A percentile compares a stretch with the other conserved stretches of the same genome.
Evolutionary conservation across 2,113 vertebrate genomes (phyloP).

Genomic region (Dasyprocta punctata): DNA sequence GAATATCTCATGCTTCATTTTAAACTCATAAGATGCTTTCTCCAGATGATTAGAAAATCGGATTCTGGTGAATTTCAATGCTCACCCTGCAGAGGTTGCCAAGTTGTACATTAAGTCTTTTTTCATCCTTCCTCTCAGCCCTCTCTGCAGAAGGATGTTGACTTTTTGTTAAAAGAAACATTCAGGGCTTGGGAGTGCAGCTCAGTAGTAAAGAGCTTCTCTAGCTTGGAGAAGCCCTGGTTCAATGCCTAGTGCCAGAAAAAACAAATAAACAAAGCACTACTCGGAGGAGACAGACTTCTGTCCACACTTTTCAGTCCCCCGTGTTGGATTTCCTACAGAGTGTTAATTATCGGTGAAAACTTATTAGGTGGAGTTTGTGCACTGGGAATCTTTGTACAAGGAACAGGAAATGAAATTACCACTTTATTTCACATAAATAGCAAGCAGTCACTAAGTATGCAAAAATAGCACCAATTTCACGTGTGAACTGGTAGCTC

Average conservation of each 20-base stretch:
- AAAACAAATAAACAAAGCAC: neutral
- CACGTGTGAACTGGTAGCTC: neutral
- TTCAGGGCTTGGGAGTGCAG: neutral
- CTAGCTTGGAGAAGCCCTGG: neutral
- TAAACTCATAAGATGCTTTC: slow-evolving; percentile 60
- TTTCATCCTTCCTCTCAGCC: neutral
- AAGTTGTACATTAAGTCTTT: slow-evolving; percentile 4
- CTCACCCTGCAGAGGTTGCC: neutral
- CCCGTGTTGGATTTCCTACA: slow-evolving; percentile 42
- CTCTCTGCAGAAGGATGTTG: slow-evolving; percentile 5
- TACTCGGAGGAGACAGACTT: neutral
- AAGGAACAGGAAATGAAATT: slow-evolving; percentile 68
- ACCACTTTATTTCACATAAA: slow-evolving; percentile 68
- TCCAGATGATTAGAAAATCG: slow-evolving; percentile 64
- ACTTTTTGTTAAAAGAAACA: slow-evolving; percentile 45
- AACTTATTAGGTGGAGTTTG: slow-evolving; percentile 48
- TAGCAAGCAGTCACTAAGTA: slow-evolving; percentile 55
- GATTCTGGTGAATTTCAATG: slow-evolving; percentile 63
- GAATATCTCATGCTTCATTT: slow-evolving; percentile 61
- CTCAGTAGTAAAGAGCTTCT: neutral
- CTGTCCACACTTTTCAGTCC: neutral
- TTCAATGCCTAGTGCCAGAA: neutral
- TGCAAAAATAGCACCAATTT: neutral
- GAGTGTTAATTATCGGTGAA: slow-evolving; percentile 74
- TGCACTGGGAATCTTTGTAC: slow-evolving; percentile 51